Percentiles rank a stretch among this genome's conserved stretches.
phyloP scores from a whole-genome alignment of 2,888 invertebrate genomes.

The Sceliomorpha sp. region DNA sequence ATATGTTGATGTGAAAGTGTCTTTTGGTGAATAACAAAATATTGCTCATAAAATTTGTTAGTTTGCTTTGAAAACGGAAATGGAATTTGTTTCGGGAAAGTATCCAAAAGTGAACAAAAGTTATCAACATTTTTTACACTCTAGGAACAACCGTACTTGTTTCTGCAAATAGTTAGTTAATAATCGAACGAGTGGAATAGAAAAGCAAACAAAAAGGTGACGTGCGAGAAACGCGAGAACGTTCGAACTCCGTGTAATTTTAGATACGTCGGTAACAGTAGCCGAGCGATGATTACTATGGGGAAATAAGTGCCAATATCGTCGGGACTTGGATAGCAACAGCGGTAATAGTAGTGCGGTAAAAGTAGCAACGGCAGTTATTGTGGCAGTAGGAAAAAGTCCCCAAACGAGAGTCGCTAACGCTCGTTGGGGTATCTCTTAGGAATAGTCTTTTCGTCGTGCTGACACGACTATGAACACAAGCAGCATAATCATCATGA shows the following conservation, averaged over 20 bases:
- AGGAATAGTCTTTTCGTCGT: slow-evolving; percentile 28
- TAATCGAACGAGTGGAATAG: too few relatives aligned
- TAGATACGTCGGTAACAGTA: slow-evolving; percentile 46
- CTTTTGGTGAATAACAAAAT: too few relatives aligned
- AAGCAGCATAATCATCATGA: neutral
- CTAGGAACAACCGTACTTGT: slow-evolving; percentile 1
- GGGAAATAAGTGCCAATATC: slow-evolving; percentile 48
- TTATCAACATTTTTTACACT: slow-evolving; percentile 5
- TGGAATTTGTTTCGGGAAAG: too few relatives aligned
- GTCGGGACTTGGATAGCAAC: slow-evolving; percentile 44
- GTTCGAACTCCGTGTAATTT: slow-evolving; percentile 40
- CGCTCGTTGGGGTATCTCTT: slow-evolving; percentile 21
- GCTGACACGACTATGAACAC: slow-evolving; percentile 11
- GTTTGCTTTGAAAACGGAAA: too few relatives aligned
- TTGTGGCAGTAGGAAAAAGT: slow-evolving; percentile 36
- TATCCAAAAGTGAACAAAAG: too few relatives aligned
- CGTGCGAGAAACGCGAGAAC: slow-evolving; percentile 48
- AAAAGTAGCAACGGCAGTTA: slow-evolving; percentile 27
- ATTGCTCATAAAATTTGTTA: too few relatives aligned
- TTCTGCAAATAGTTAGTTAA: neutral
- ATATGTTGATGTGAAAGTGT: too few relatives aligned
- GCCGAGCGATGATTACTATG: slow-evolving; percentile 34
- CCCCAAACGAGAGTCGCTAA: slow-evolving; percentile 18
- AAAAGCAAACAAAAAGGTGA: slow-evolving; percentile 19
- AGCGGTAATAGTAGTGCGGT: slow-evolving; percentile 37